Percentiles rank a stretch among this genome's conserved stretches.
These are phyloP conservation scores for Dicrurus megarhynchus DNA, from an alignment of 2,113 vertebrate genomes.

Conservation along the genomic window DNA sequence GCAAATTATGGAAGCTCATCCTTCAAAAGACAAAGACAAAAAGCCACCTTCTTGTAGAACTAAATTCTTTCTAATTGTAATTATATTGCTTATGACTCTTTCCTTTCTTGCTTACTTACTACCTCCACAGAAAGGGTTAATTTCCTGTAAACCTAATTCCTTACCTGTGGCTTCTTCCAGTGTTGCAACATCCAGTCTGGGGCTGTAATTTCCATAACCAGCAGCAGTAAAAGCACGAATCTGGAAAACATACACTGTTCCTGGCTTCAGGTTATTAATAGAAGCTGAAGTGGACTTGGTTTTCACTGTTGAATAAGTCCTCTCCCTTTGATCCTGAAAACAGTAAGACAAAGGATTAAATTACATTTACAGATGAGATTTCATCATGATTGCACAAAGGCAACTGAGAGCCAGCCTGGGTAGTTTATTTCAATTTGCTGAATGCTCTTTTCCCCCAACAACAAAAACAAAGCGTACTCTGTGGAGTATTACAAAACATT, in stretches of 20 bases:
- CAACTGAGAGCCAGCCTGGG: constrained; percentile 28
- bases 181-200: constrained; percentile 93
- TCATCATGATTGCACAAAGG: constrained; percentile 34
- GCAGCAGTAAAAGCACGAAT: constrained; percentile 96
- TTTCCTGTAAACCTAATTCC: constrained; percentile 32
- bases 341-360: constrained; percentile 37
- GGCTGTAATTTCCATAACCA: constrained; percentile 93
- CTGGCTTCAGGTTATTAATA: constrained; percentile 95
- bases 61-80: neutral
- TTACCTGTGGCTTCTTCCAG: constrained; percentile 94
- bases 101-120: neutral
- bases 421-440: constrained; percentile 59
- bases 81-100: neutral
- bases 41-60: neutral
- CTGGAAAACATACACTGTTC: constrained; percentile 97
- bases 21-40: neutral
- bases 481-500: constrained; percentile 25
- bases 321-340: constrained; percentile 93
- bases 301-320: constrained; percentile 94
- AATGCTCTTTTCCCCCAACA: neutral
- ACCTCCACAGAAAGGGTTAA: neutral
- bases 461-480: constrained; percentile 13
- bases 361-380: constrained; percentile 51
- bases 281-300: constrained; percentile 92
- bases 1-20: neutral